Evolutionary conservation across 2,888 invertebrate genomes (phyloP).

Genomic region (Leucoma salicis): DNA sequence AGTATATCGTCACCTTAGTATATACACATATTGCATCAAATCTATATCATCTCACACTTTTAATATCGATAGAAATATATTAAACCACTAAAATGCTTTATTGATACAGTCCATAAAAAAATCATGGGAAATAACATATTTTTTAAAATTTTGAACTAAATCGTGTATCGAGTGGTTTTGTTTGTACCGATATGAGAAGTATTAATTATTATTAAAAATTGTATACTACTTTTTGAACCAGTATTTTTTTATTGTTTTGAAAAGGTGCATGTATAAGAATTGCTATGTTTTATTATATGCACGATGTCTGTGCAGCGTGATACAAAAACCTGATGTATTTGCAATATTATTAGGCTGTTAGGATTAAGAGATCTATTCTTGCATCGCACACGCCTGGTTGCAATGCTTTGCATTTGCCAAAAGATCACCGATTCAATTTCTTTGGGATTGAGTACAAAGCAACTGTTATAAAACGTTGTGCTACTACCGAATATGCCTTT

Average conservation of each 20-base stretch:
- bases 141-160: constrained; percentile 2
- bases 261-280: constrained; percentile 49
- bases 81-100: constrained; percentile 16
- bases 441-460: constrained; percentile 27
- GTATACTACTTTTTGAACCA: constrained; percentile 20
- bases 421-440: constrained; percentile 50
- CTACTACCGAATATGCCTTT: constrained; percentile 21
- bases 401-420: constrained; percentile 78
- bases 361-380: constrained; percentile 47
- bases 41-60: constrained; percentile 33
- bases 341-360: constrained; percentile 53
- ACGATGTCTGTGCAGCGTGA: constrained; percentile 58
- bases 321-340: constrained; percentile 38
- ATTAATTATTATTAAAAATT: constrained; percentile 12
- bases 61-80: constrained; percentile 27
- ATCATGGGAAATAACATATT: not conserved
- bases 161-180: constrained; percentile 23
- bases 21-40: constrained; percentile 27
- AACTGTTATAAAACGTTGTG: constrained; percentile 21
- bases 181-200: constrained; percentile 29
- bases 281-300: constrained; percentile 51
- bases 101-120: not conserved
- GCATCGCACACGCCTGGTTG: constrained; percentile 74
- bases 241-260: constrained; percentile 21
- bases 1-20: constrained; percentile 53